Base-by-base conservation (phyloP, 2,797 vertebrate species). In the Gymnothorax reevesii region DNA sequence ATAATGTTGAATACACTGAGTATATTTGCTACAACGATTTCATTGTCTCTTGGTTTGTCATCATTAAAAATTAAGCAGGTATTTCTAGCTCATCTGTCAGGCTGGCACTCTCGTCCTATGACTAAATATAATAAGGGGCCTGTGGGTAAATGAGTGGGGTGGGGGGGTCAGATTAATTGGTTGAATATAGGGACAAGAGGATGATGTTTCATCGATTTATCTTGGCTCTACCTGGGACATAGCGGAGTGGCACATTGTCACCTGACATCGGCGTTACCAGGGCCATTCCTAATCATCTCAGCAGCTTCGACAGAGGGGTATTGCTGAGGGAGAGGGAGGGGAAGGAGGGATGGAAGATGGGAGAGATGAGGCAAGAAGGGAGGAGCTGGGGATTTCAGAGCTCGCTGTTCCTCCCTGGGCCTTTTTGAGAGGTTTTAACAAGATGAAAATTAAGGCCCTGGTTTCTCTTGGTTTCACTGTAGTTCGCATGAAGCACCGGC, bases 391-490 rank as follows among this genome's bases (percentile, higher is more conserved):
- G 55, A 15, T 33, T 94, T 93, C 91, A 86, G 80, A 84, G 91
- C 83, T 89, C 90, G 90, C 82, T 84, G 89, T 87, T 90, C 90
- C 90, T 88, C 87, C 82, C 91, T 93, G 91, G 89, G 87, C 83
- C 91, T 92, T 92, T 82, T 87, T 90, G 92, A 93, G 91, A 92
- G 86, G 91, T 92, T 94, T 94, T 94, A 95, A 95, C 92, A 94
- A 95, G 94, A 93, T 90, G 91, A 93, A 89, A 91, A 92, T 91
- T 86, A 91, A 93, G 92, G 90, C 89, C 89, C 88, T 88, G 90
- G 87, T 93, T 77, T 42, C 33, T 1, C 33, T 42, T 42, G 33
- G 71, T 55, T 91, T 89, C 88, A 90, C 88, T 92, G 88, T 91
- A 90, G 92, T 86, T 87, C 84, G 87, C 84, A 91, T 75, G 86